Base-by-base conservation (phyloP, 2,888 invertebrate species). In the Ochropacha duplaris region DNA sequence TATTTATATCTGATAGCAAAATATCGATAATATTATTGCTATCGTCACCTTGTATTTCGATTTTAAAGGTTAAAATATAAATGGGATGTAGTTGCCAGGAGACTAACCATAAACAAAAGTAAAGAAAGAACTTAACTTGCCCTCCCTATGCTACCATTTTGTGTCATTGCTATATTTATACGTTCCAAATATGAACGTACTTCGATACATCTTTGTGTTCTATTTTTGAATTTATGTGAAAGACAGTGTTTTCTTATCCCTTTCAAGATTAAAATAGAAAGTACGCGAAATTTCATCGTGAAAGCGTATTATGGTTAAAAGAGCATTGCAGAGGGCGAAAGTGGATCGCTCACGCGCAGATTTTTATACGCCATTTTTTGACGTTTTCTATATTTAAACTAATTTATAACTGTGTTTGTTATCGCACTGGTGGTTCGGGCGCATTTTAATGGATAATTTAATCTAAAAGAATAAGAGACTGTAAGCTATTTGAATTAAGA, bases 221-320 rank as follows among this genome's bases (percentile, higher is more conserved):
- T 36, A 36, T 36, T 36, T 36, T 36, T 9, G 6, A 36, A 36
- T 36, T 28, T 6, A 31, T n/a, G 36, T 36, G 3, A n/a, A n/a
- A 9, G 16, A 44, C 16, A 9, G 2, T 19, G 44, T 44, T 44
- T 44, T 44, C 9, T 19, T 62, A 59, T 57, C 61, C 66, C 54
- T 66, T 66, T 59, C 65, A 34, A 50, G 12, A 50, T 56, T 56
- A 61, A 66, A 66, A 58, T 64, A 70, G 71, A 72, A 72, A 72
- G 72, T 70, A 59, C 11, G 61, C 65, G 57, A 65, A 59, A 65
- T 56, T 59, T 51, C 31, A 6, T 54, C 31, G 65, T 66, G 71
- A 71, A 72, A 72, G 72, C 56, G 61, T 49, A 34, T 59, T 60
- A 54, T 36, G 57, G 55, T 28, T 60, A 57, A 51, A 57, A 58